Evolutionary conservation across 2,113 vertebrate species (phyloP), one percentile per base, ranked within the genome.

Genomic region (Semnopithecus entellus): DNA sequence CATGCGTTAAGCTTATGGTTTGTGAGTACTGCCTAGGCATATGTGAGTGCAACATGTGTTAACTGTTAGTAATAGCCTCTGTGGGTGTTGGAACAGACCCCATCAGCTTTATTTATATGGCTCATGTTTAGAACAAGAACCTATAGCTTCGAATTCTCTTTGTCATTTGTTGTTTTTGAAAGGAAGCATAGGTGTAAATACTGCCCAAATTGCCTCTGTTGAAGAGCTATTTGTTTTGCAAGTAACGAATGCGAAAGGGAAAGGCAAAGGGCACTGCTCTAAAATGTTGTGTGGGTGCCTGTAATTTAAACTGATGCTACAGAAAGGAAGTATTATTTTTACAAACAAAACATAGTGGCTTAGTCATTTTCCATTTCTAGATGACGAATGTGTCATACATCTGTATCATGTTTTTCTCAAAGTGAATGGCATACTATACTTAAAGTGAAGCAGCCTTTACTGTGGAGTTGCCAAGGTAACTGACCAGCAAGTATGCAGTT

Each of bases 381-480:
- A 57, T 95, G 95, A 95, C 72, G 95, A 94, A 73, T 78, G 52
- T 97, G 94, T 94, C 88, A 82, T 83, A 93, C 68, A 87, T 96
- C 97, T 95, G 94, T 96, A 96, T 95, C 92, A 80, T 96, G 82
- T 95, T 97, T 97, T 96, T 95, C 93, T 95, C 43, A 25, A 86
- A 95, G 90, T 76, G 93, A 95, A 72, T 83, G 85, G 52, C 85
- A 22, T 86, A 86, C 80, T 96, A 61, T 48, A 92, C 80, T 96
- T 96, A 88, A 76, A 92, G 88, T 40, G 88, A 96, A 95, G 88
- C 84, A 70, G 93, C 61, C 87, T 97, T 95, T 57, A 79, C 94
- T 95, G 95, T 70, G 57, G 75, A 94, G 98, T 98, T 97, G 75
- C 97, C 97, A 96, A 89, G 97, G 97, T 93, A 98, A 98, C 98